Percentiles rank a stretch among this genome's conserved stretches.
Evolutionary conservation across 2,113 vertebrate genomes (phyloP).

Genomic region (Oophaga pumilio): DNA sequence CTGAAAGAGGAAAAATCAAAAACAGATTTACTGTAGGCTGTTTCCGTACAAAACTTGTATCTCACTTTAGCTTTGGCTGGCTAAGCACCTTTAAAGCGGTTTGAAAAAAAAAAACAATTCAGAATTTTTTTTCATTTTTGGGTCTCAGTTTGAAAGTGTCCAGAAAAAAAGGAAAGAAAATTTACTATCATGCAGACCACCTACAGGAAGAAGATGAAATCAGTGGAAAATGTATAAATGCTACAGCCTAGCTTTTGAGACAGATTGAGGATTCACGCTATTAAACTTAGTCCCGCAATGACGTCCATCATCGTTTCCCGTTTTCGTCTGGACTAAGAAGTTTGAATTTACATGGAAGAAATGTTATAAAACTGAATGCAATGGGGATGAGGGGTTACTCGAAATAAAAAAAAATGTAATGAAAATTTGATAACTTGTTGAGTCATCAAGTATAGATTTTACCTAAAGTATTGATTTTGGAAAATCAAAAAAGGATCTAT

Average conservation of each 20-base stretch:
- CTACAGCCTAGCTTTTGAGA: background rate
- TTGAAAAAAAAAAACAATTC: conserved; percentile 8
- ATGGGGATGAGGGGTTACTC: background rate
- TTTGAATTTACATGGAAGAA: conserved; percentile 3
- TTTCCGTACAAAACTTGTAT: conserved; percentile 47
- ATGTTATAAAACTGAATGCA: background rate
- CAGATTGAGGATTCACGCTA: background rate
- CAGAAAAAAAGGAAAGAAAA: background rate
- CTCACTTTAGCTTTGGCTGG: conserved; percentile 37
- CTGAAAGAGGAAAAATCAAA: conserved; percentile 51
- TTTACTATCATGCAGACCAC: conserved; percentile 42
- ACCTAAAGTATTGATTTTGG: background rate
- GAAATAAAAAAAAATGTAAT: too few relatives aligned
- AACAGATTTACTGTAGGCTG: conserved; percentile 41
- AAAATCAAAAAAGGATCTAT: background rate
- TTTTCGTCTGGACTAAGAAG: background rate
- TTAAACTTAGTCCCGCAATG: conserved; percentile 12
- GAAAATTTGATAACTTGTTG: conserved; percentile 1
- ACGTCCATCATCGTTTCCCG: conserved; percentile 22
- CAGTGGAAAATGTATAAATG: background rate
- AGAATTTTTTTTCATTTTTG: background rate
- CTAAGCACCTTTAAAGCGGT: conserved; percentile 16
- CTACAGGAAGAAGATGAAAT: conserved; percentile 12
- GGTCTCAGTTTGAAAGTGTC: background rate
- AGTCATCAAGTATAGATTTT: background rate